phyloP scores from a whole-genome alignment of 2,797 vertebrate species.

The Hippopotamyrus pictus region DNA sequence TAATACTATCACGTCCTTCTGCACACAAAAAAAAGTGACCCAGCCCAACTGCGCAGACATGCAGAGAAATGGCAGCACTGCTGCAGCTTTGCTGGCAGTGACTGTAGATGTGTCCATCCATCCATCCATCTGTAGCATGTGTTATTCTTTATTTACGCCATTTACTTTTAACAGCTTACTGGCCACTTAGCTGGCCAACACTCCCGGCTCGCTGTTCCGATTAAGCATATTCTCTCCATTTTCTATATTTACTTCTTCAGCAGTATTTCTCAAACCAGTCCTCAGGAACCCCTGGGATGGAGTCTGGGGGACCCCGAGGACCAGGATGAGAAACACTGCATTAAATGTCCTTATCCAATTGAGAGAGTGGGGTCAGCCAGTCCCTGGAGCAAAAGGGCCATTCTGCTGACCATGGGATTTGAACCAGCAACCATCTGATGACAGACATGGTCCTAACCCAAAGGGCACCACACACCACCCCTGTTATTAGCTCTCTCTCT shows the following conservation, averaged over 20 bases:
- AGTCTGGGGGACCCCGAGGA: neutral
- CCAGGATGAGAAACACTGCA: neutral
- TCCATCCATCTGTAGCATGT: neutral
- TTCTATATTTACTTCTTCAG: neutral
- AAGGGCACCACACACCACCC: neutral
- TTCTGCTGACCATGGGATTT: neutral
- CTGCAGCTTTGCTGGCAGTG: neutral
- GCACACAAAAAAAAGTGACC: neutral
- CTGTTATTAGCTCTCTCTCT: neutral
- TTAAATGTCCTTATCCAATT: neutral
- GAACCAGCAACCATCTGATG: neutral
- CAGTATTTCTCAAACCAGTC: neutral
- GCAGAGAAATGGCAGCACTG: neutral
- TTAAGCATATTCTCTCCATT: neutral
- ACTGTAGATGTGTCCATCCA: neutral
- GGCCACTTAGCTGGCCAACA: neutral
- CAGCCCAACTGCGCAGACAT: neutral
- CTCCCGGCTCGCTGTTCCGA: neutral
- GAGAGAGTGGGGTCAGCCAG: neutral
- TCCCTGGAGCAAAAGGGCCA: neutral
- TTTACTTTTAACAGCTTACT: neutral
- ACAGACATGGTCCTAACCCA: neutral
- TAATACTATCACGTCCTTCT: too few relatives aligned
- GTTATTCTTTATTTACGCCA: neutral
- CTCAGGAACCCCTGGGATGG: neutral